A percentile compares a stretch with the other conserved stretches of the same genome.
phyloP scores from a whole-genome alignment of 2,888 invertebrate genomes.

The Drosophila seclusa region DNA sequence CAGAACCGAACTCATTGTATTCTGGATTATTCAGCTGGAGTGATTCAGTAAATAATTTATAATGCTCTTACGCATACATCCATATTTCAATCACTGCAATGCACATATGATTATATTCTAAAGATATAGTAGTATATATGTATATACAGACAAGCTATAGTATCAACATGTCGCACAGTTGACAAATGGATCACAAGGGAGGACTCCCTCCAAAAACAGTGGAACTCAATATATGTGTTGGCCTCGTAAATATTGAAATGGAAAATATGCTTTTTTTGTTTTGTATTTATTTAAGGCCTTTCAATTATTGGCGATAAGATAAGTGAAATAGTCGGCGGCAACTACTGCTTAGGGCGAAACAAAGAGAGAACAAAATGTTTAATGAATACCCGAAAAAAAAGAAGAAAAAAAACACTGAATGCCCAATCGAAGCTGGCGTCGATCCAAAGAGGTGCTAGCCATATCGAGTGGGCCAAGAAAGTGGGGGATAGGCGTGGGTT shows the following conservation, averaged over 20 bases:
- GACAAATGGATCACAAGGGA: slow-evolving; percentile 10
- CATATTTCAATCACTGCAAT: neutral
- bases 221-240: slow-evolving; percentile 11
- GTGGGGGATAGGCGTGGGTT: neutral
- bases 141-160: neutral
- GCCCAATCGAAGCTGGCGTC: slow-evolving; percentile 36
- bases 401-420: slow-evolving; percentile 53
- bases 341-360: slow-evolving; percentile 4
- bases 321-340: slow-evolving; percentile 41
- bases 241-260: slow-evolving; percentile 47
- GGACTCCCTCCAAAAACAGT: neutral
- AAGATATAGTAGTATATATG: neutral
- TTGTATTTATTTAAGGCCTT: slow-evolving; percentile 27
- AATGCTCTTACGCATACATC: neutral
- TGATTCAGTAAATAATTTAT: neutral
- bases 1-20: neutral
- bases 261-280: slow-evolving; percentile 30
- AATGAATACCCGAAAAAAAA: slow-evolving; percentile 17
- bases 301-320: slow-evolving; percentile 68
- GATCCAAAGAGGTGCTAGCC: slow-evolving; percentile 43
- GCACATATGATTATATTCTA: neutral
- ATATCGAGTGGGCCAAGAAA: neutral
- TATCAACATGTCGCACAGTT: neutral
- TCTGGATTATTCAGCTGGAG: neutral
- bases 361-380: slow-evolving; percentile 7